These are phyloP conservation scores for Chaetodon trifascialis DNA, from an alignment of 2,113 vertebrate species.

Conservation along the genomic window DNA sequence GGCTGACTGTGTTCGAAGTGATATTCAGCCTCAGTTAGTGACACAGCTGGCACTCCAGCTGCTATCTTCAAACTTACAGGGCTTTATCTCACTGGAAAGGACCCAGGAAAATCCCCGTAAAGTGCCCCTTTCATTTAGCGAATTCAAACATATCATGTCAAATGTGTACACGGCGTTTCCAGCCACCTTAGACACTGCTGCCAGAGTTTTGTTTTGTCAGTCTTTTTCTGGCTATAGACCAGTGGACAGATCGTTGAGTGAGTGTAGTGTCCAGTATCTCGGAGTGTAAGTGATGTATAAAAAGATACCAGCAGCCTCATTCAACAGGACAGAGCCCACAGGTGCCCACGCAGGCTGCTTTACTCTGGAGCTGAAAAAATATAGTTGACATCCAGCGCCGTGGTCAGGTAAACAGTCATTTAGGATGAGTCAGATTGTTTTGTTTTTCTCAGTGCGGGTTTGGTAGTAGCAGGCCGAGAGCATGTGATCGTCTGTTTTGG, in stretches of 20 bases:
- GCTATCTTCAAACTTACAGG: slow-evolving; percentile 23
- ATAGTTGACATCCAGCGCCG: slow-evolving; percentile 58
- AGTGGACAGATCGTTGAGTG: slow-evolving; percentile 46
- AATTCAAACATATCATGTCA: slow-evolving; percentile 59
- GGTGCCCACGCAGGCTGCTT: slow-evolving; percentile 34
- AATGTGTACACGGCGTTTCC: slow-evolving; percentile 49
- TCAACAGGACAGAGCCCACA: slow-evolving; percentile 22
- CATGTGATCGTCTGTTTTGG: slow-evolving; percentile 68
- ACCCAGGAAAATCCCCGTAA: slow-evolving; percentile 60
- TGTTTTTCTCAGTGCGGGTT: slow-evolving; percentile 61
- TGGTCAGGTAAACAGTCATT: slow-evolving; percentile 80
- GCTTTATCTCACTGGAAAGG: slow-evolving; percentile 49
- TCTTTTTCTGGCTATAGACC: slow-evolving; percentile 45
- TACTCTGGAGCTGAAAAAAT: slow-evolving; percentile 39
- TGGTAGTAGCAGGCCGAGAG: slow-evolving; percentile 51
- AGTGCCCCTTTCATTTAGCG: slow-evolving; percentile 52
- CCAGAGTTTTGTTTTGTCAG: slow-evolving; percentile 65
- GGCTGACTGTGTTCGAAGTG: no score
- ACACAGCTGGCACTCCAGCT: neutral
- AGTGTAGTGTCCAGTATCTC: slow-evolving; percentile 18
- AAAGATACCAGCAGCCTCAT: slow-evolving; percentile 44
- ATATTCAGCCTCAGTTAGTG: slow-evolving; percentile 3
- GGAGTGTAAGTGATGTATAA: slow-evolving; percentile 27
- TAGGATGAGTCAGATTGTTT: slow-evolving; percentile 79
- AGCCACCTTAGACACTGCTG: slow-evolving; percentile 43